Conservation (phyloP, 2,113 vertebrate genomes). For the Nerophis ophidion region DNA sequence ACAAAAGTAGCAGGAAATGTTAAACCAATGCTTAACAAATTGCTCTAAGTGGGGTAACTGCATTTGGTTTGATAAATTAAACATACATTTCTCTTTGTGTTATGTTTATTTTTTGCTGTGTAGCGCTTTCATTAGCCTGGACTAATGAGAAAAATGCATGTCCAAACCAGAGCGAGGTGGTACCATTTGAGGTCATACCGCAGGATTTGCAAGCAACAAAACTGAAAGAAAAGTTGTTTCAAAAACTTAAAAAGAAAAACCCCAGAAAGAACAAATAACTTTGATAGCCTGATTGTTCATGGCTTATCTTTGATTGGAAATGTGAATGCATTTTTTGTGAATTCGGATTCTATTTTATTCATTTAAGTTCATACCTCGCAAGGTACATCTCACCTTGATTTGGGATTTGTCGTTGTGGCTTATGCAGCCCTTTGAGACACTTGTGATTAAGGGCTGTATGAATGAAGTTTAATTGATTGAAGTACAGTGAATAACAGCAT, state of each 20-base stretch:
- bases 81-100: slow-evolving; percentile 41
- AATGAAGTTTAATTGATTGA: no score
- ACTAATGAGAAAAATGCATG: slow-evolving; percentile 57
- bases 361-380: no score
- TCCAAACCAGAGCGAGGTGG: slow-evolving; percentile 36
- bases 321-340: no score
- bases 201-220: slow-evolving; percentile 12
- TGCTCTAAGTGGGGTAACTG: slow-evolving; percentile 34
- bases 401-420: no score
- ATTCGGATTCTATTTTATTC: no score
- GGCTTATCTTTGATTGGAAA: no score
- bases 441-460: no score
- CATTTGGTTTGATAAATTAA: slow-evolving; percentile 38
- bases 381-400: no score
- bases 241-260: background rate
- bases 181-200: slow-evolving; percentile 42
- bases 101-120: slow-evolving; percentile 31
- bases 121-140: slow-evolving; percentile 36
- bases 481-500: no score
- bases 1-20: slow-evolving; percentile 40
- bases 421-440: no score
- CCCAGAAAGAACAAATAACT: no score
- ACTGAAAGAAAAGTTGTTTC: background rate
- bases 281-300: no score
- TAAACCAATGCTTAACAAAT: slow-evolving; percentile 55